These are phyloP conservation scores for Coptodon bakossiorum DNA, from an alignment of 2,113 vertebrate species.

Conservation along the genomic window DNA sequence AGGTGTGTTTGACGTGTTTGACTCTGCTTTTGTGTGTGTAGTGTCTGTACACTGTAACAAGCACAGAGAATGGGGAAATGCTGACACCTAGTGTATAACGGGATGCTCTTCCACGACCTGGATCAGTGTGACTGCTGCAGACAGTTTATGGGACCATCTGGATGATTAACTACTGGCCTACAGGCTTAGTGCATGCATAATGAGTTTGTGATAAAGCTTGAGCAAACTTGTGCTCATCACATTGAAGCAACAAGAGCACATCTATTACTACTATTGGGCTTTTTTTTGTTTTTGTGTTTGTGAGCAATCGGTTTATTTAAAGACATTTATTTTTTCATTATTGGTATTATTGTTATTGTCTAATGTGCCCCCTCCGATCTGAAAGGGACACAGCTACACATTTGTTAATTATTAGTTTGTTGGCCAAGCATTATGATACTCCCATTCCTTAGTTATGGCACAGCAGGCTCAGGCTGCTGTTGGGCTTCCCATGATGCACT, in stretches of 20 bases:
- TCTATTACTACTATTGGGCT: neutral
- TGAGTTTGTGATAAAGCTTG: neutral
- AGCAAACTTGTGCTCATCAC: neutral
- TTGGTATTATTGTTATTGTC: neutral
- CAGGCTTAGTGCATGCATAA: neutral
- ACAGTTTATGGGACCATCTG: neutral
- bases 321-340: neutral
- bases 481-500: neutral
- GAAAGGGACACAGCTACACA: neutral
- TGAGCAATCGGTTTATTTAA: neutral
- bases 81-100: slow-evolving; percentile 56
- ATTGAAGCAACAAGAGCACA: neutral
- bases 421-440: neutral
- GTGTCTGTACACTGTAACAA: neutral
- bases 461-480: neutral
- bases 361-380: neutral
- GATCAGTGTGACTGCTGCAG: neutral
- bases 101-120: neutral
- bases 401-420: neutral
- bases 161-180: slow-evolving; percentile 11
- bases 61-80: neutral
- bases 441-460: neutral
- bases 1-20: neutral
- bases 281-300: neutral
- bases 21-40: neutral